Evolutionary conservation across 1,140 invertebrate genomes (phyloP).

Genomic region (Neuroterus valhalla): DNA sequence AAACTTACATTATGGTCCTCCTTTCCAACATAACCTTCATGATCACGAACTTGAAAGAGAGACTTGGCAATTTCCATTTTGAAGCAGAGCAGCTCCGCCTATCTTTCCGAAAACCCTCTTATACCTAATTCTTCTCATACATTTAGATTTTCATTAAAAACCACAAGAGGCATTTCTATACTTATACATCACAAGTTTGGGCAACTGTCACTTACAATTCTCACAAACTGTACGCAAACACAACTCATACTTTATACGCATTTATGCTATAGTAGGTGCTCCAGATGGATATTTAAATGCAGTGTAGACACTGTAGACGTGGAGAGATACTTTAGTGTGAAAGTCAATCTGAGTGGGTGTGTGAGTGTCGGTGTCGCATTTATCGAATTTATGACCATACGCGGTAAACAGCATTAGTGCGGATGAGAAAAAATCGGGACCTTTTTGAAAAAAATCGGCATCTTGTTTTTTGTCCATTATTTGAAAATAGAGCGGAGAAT

Average conservation of each 20-base stretch:
- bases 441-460: slow-evolving; percentile 15
- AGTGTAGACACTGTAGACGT: background rate
- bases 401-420: background rate
- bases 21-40: slow-evolving; percentile 91
- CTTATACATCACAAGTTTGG: too few relatives aligned
- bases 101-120: background rate
- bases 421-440: background rate
- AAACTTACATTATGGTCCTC: slow-evolving; percentile 85
- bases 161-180: too few relatives aligned
- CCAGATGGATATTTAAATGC: slow-evolving; percentile 22
- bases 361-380: background rate
- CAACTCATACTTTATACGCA: background rate
- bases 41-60: slow-evolving; percentile 87
- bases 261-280: slow-evolving; percentile 8
- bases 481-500: background rate
- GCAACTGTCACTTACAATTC: background rate
- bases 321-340: background rate
- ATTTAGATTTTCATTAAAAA: too few relatives aligned
- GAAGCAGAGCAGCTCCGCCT: background rate
- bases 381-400: background rate
- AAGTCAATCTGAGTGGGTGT: background rate
- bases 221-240: background rate
- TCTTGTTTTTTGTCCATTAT: background rate
- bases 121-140: background rate
- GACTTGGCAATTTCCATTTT: slow-evolving; percentile 90